phyloP scores from a whole-genome alignment of 2,888 invertebrate genomes.

The Didymodactylos carnosus region DNA sequence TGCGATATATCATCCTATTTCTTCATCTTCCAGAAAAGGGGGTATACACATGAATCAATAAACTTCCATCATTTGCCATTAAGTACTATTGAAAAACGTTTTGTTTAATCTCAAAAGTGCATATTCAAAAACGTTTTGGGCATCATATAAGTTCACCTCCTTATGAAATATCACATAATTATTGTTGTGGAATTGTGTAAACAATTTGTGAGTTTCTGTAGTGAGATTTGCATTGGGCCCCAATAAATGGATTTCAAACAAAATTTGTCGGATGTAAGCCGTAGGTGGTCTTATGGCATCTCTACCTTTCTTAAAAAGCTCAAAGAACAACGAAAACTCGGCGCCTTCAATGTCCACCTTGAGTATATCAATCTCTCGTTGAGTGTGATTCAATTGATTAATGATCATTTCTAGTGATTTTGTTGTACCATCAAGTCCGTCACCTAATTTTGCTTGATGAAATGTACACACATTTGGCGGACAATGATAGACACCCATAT shows the following conservation, averaged over 20 bases:
- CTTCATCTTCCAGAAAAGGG: not conserved
- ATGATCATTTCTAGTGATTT: not conserved
- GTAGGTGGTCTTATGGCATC: not conserved
- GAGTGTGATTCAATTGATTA: not conserved
- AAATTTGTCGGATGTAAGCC: not conserved
- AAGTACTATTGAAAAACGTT: not conserved
- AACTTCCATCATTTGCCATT: no score
- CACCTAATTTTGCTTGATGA: not conserved
- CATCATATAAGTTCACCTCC: not conserved
- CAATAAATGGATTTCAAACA: not conserved
- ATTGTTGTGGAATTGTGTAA: not conserved
- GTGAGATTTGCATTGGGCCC: no score
- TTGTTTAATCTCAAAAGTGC: not conserved
- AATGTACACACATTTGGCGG: not conserved
- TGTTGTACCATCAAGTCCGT: not conserved
- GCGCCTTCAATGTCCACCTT: not conserved
- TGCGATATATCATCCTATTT: no score
- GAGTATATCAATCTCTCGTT: not conserved
- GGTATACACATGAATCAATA: not conserved
- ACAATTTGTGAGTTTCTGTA: not conserved
- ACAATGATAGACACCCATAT: not conserved
- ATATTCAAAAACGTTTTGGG: not conserved
- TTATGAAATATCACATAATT: not conserved
- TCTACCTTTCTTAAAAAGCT: not conserved
- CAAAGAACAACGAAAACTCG: not conserved